Evolutionary conservation across 1,140 invertebrate species (phyloP).

Genomic region (Centruroides sculpturatus): DNA sequence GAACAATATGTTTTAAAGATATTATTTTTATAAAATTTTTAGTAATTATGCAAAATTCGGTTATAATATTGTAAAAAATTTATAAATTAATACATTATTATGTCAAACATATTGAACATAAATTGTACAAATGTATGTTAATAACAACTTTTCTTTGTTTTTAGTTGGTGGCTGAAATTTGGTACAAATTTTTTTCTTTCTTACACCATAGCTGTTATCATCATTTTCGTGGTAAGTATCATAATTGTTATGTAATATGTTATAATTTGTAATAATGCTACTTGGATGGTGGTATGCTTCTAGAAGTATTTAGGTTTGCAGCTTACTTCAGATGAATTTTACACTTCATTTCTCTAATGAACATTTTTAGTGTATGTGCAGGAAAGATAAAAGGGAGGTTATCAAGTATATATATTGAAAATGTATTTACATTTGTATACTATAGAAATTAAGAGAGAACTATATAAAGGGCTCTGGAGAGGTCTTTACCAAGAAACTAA

Average conservation of each 20-base stretch:
- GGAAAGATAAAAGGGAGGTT: no score
- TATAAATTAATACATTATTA: no score
- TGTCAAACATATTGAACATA: no score
- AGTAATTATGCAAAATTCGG: no score
- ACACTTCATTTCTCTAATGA: not conserved
- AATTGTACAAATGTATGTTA: no score
- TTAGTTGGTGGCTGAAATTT: conserved; percentile 13
- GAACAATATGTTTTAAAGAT: no score
- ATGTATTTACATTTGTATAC: not conserved
- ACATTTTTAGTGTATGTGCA: not conserved
- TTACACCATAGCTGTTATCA: conserved; percentile 5
- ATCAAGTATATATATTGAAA: not conserved
- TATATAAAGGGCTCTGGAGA: no score
- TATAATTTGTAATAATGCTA: not conserved
- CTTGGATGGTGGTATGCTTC: not conserved
- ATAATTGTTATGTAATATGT: not conserved
- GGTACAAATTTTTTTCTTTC: conserved; percentile 14
- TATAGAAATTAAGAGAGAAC: no score
- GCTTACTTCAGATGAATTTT: not conserved
- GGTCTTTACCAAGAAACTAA: no score
- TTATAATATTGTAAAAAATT: no score
- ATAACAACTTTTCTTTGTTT: not conserved
- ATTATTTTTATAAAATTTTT: no score
- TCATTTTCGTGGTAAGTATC: not conserved
- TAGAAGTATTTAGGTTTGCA: not conserved